These are phyloP conservation scores for Malacoraja senta DNA, from an alignment of 2,797 vertebrate species.

Conservation along the genomic window DNA sequence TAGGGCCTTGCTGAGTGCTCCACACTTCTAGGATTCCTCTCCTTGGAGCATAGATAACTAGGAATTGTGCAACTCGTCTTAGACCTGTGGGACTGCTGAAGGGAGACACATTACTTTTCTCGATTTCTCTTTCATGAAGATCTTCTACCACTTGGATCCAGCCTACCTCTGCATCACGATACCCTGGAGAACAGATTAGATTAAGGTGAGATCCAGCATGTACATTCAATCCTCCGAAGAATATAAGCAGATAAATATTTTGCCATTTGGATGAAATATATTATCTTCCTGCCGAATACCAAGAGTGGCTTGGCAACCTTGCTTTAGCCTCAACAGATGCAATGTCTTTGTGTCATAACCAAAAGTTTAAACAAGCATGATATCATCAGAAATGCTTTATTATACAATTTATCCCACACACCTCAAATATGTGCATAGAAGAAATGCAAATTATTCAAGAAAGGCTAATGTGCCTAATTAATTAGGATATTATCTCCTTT, in stretches of 20 bases:
- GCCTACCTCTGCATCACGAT: constrained; percentile 90
- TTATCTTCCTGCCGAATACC: background rate
- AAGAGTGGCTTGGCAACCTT: background rate
- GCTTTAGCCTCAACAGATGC: background rate
- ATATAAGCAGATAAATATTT: background rate
- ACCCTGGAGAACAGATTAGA: constrained; percentile 60
- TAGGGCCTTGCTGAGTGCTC: constrained; percentile 87
- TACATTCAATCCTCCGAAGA: background rate
- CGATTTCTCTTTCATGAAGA: constrained; percentile 71
- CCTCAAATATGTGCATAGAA: background rate
- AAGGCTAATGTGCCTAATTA: background rate
- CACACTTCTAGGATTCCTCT: constrained; percentile 94
- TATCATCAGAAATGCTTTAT: background rate
- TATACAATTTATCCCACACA: background rate
- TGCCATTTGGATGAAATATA: background rate
- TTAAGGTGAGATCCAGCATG: background rate
- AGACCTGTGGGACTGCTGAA: constrained; percentile 70
- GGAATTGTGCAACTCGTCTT: constrained; percentile 83
- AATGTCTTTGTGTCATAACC: background rate
- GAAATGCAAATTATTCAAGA: background rate
- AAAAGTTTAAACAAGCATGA: too few species aligned
- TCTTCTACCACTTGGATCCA: constrained; percentile 90
- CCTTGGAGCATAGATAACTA: constrained; percentile 88
- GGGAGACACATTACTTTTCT: constrained; percentile 58
- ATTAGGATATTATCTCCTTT: background rate